phyloP scores from a whole-genome alignment of 2,113 vertebrate genomes.

The Forbesichthys agassizii region DNA sequence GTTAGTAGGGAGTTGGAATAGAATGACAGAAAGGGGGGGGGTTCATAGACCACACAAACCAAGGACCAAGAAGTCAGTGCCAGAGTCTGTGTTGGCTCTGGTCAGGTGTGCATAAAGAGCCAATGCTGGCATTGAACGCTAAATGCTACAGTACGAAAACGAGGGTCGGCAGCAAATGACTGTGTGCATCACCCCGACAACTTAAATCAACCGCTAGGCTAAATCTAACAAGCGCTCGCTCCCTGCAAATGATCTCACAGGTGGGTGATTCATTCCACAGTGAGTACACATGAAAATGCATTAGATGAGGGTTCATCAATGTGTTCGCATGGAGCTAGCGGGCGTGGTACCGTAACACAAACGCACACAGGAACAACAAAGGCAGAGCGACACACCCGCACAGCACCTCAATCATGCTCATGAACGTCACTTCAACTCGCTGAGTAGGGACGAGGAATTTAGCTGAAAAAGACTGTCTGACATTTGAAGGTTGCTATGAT shows the following conservation, averaged over 20 bases:
- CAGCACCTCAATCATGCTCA: constrained; percentile 9
- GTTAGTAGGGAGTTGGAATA: neutral
- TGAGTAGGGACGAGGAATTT: constrained; percentile 19
- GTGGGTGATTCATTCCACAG: constrained; percentile 27
- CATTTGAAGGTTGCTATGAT: constrained; percentile 30
- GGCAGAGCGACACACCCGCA: neutral
- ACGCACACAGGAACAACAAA: neutral
- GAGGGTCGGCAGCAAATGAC: constrained; percentile 18
- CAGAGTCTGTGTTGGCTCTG: constrained; percentile 29
- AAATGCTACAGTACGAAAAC: constrained; percentile 15
- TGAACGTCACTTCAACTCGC: constrained; percentile 16
- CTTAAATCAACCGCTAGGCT: constrained; percentile 29
- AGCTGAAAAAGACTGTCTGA: constrained; percentile 18
- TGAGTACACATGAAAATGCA: constrained; percentile 8
- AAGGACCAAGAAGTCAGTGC: constrained; percentile 11
- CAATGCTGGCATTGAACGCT: constrained; percentile 17
- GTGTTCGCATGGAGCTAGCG: neutral
- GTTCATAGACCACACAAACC: neutral
- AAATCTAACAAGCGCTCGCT: constrained; percentile 11
- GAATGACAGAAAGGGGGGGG: neutral
- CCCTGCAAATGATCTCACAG: constrained; percentile 17
- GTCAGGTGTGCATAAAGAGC: constrained; percentile 48
- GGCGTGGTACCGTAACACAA: neutral
- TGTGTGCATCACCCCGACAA: constrained; percentile 32
- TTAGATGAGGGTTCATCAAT: neutral